phyloP scores from a whole-genome alignment of 53 echinoderm and acorn worm species.

The Hippasteria phrygiana region DNA sequence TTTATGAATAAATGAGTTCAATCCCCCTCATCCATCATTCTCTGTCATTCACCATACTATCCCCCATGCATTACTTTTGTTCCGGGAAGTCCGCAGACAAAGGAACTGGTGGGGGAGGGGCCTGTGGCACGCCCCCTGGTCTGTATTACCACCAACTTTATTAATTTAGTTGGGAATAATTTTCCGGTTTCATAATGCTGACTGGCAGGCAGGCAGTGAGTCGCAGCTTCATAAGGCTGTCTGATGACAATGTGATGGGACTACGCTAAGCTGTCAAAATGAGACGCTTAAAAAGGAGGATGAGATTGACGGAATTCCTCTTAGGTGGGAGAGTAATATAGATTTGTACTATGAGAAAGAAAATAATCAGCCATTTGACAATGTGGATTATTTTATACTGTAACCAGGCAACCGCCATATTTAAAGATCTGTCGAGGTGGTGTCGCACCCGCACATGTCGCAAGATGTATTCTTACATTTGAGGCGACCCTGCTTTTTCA shows the following conservation, averaged over 20 bases:
- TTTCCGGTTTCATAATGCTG: constrained; percentile 32
- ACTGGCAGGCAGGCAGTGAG: background rate
- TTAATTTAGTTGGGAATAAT: constrained; percentile 33
- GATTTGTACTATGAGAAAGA: too few relatives aligned
- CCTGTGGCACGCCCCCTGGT: constrained; percentile 45
- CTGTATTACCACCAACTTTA: constrained; percentile 27
- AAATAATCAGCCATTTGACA: too few relatives aligned
- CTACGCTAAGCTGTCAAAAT: too few relatives aligned
- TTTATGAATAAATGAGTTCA: background rate
- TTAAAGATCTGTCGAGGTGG: too few relatives aligned
- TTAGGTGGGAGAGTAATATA: too few relatives aligned
- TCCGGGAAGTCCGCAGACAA: constrained; percentile 5
- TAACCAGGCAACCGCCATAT: too few relatives aligned
- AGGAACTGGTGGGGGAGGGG: background rate
- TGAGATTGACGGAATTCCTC: too few relatives aligned
- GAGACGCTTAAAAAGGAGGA: too few relatives aligned
- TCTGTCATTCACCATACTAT: constrained; percentile 22
- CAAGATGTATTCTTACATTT: too few relatives aligned
- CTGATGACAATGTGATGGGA: background rate
- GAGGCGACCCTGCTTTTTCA: too few relatives aligned
- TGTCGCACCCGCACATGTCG: too few relatives aligned
- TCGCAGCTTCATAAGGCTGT: background rate
- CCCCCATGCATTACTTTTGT: constrained; percentile 5
- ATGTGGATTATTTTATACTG: too few relatives aligned
- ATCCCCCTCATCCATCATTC: background rate